Conservation (phyloP, 2,888 invertebrate species). For the Pelosia muscerda region DNA sequence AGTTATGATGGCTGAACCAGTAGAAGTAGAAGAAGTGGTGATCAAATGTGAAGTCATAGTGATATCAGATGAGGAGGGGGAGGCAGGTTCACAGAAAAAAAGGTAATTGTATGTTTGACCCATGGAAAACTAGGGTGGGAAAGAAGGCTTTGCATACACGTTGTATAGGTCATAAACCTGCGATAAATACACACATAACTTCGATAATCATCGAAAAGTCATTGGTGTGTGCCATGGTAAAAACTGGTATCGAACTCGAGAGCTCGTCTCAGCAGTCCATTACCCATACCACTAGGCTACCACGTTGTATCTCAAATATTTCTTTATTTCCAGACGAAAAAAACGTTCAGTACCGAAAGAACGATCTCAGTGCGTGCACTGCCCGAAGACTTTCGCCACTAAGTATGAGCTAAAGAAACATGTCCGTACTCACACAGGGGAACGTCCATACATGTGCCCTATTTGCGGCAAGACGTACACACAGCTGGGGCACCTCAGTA, state of each 20-base stretch:
- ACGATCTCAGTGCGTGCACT: conserved; percentile 65
- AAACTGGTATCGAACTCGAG: no score
- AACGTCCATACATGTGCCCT: conserved; percentile 78
- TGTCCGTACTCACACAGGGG: conserved; percentile 71
- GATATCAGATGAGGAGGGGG: conserved; percentile 74
- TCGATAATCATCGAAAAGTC: no score
- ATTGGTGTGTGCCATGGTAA: no score
- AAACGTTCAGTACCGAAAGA: conserved; percentile 55
- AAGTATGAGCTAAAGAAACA: conserved; percentile 76
- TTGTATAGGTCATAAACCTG: no score
- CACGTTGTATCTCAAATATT: no score
- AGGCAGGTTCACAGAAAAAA: conserved; percentile 52
- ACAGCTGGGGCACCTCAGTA: conserved; percentile 74
- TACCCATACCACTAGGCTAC: no score
- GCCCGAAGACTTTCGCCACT: conserved; percentile 70
- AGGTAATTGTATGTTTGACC: no score
- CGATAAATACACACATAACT: no score
- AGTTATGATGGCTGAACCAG: conserved; percentile 37
- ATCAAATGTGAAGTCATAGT: conserved; percentile 78
- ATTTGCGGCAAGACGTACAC: conserved; percentile 79
- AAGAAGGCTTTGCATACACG: no score
- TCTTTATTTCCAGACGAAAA: conserved; percentile 44
- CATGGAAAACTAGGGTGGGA: no score
- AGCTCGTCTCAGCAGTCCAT: no score
- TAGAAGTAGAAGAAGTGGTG: conserved; percentile 61